A percentile compares a stretch with the other conserved stretches of the same genome.
Evolutionary conservation across 2,797 vertebrate species (phyloP).

Genomic region (Clarias laeviceps): DNA sequence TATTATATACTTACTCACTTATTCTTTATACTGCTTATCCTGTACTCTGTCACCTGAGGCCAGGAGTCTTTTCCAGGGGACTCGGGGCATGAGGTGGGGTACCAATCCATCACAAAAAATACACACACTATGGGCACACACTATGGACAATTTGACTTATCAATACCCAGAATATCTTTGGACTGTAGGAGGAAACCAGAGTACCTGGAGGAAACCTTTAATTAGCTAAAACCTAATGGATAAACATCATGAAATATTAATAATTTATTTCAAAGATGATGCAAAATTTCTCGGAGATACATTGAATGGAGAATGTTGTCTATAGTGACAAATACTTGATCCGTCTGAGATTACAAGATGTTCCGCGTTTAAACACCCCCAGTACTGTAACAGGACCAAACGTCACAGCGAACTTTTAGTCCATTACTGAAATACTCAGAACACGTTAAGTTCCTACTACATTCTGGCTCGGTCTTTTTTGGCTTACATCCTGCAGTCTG

Average conservation of each 20-base stretch:
- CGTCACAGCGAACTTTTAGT: background rate
- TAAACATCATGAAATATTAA: background rate
- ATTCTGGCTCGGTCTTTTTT: background rate
- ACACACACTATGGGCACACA: no score
- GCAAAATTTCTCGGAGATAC: background rate
- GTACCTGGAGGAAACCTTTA: no score
- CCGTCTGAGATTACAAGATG: background rate
- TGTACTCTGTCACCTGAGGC: no score
- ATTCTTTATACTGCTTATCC: no score
- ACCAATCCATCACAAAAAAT: no score
- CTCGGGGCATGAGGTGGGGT: no score
- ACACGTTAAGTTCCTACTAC: background rate
- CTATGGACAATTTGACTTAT: no score
- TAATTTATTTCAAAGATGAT: background rate
- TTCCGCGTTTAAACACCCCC: background rate
- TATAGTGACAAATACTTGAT: background rate
- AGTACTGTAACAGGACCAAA: background rate
- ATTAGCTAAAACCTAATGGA: background rate
- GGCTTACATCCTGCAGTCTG: background rate
- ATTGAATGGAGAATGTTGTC: background rate
- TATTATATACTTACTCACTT: no score
- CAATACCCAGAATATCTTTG: no score
- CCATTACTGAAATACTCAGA: background rate
- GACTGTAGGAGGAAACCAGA: no score
- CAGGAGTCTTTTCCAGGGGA: no score